Evolutionary conservation across 2,113 vertebrate genomes (phyloP), one percentile per base, ranked within the genome.

Genomic region (Heterotilapia buettikoferi): DNA sequence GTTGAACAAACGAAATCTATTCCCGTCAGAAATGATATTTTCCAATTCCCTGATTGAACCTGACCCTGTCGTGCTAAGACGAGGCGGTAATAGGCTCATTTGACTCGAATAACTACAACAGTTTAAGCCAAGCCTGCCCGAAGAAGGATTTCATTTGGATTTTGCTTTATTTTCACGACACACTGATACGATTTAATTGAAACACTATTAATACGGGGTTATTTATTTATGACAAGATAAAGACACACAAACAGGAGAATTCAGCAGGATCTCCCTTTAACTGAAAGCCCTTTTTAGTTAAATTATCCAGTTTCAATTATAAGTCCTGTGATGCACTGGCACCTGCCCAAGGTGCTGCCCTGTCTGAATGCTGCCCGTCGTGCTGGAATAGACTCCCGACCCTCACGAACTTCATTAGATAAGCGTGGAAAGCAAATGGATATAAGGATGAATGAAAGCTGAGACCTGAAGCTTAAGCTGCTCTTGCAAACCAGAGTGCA

Each of bases 1-100:
- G 94, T 96, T 91, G 92, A 95, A 95, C 94, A 94, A 96, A 96
- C 92, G 91, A 89, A 95, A 95, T 92, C 93, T 89, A 88, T 92
- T 91, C 87, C 88, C 43, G 92, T 95, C 94, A 93, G 88, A 94
- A 94, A 95, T 94, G 71, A 93, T 95, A 94, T 94, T 95, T 92
- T 93, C 88, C 91, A 90, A 92, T 95, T 93, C 88, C 83, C 88
- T 91, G 92, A 96, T 94, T 94, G 94, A 95, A 94, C 93, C 91
- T 89, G 95, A 94, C 87, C 90, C 89, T 26, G 43, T 80, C 24
- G 7, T 21, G 73, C 84, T 85, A 18, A 84, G 84, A 79, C 40
- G 84, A 89, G 91, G 92, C 80, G 76, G 21, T 92, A 88, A 94
- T 89, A 84, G 93, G 88, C 92, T 94, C 85, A 33, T 93, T 93